A percentile compares a stretch with the other conserved stretches of the same genome.
These are phyloP conservation scores for Thalpophila matura DNA, from an alignment of 2,888 invertebrate species.

Conservation along the genomic window DNA sequence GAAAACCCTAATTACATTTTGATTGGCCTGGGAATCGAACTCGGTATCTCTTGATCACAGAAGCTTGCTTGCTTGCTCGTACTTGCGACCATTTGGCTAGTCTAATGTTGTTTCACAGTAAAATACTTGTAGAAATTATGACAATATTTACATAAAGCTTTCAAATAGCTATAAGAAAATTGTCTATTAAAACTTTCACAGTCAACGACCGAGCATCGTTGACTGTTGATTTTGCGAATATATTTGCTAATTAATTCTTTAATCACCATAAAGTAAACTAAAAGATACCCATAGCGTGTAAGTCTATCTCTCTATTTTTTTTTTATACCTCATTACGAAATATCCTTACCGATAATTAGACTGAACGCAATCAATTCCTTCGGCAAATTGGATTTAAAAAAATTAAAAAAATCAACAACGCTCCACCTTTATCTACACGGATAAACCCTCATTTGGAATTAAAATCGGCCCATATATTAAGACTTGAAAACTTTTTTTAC, in stretches of 20 bases:
- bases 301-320: constrained; percentile 53
- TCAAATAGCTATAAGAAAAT: too few relatives aligned
- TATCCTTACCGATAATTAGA: constrained; percentile 64
- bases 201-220: too few relatives aligned
- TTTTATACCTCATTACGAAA: constrained; percentile 56
- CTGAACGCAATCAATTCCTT: constrained; percentile 67
- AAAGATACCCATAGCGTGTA: constrained; percentile 32
- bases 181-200: too few relatives aligned
- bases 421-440: constrained; percentile 68
- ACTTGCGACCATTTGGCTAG: too few relatives aligned
- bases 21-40: too few relatives aligned
- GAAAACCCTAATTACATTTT: too few relatives aligned
- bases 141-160: too few relatives aligned
- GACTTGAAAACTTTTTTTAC: constrained; percentile 71
- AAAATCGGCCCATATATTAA: constrained; percentile 75
- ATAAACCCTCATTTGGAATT: constrained; percentile 79
- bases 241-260: constrained; percentile 12
- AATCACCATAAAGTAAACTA: constrained; percentile 35
- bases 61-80: too few relatives aligned
- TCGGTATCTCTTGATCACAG: too few relatives aligned
- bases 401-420: constrained; percentile 64
- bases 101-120: too few relatives aligned
- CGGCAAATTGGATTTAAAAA: constrained; percentile 63
- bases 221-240: constrained; percentile 16
- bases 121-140: too few relatives aligned